These are phyloP conservation scores for Harpagifer antarcticus DNA, from an alignment of 2,797 vertebrate species.

Conservation along the genomic window DNA sequence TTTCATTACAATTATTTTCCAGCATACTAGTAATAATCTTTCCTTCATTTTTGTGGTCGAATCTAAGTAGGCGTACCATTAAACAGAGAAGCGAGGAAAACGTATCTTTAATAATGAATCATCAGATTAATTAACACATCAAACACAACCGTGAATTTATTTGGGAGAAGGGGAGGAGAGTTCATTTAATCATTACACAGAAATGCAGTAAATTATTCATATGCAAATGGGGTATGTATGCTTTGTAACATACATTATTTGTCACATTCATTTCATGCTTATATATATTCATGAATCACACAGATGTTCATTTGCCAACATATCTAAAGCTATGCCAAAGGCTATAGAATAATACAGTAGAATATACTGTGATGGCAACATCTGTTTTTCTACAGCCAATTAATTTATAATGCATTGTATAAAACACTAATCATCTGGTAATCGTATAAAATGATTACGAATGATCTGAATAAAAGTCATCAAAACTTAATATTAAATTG, in stretches of 20 bases:
- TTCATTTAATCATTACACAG: constrained; percentile 3
- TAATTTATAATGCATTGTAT: background rate
- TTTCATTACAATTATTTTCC: constrained; percentile 9
- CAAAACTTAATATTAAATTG: background rate
- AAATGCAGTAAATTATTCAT: constrained; percentile 21
- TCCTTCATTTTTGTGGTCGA: background rate
- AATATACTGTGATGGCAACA: background rate
- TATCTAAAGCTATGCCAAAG: background rate
- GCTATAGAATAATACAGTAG: background rate
- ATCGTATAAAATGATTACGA: background rate
- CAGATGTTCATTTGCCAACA: background rate
- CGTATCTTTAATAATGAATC: background rate
- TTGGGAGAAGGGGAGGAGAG: background rate
- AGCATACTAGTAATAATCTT: background rate
- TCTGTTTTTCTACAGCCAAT: background rate
- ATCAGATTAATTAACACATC: background rate
- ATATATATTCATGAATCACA: constrained; percentile 5
- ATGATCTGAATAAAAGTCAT: background rate
- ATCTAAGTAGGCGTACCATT: background rate
- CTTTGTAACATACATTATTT: constrained; percentile 2
- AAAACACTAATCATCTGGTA: background rate
- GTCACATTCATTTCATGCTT: background rate
- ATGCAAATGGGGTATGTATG: constrained; percentile 1
- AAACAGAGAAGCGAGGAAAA: background rate
- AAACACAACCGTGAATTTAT: background rate